Base-by-base conservation (phyloP, 1,140 invertebrate genomes). In the Bradynema listronoti region DNA sequence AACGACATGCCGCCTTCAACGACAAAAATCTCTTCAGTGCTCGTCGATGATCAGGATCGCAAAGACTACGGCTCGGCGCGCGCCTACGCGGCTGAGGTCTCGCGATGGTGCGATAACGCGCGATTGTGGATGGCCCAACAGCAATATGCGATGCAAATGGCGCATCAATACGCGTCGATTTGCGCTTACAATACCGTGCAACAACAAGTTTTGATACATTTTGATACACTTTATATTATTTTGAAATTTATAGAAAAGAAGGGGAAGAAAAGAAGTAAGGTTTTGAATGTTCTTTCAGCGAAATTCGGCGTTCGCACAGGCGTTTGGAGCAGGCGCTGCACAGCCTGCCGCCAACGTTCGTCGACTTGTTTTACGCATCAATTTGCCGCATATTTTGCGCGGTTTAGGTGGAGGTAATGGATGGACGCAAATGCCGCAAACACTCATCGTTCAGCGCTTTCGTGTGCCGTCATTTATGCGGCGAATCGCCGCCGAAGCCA, bases 41-140 rank as follows among this genome's bases (percentile, higher is more conserved):
- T n/a, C n/a, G n/a, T n/a, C n/a, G n/a, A n/a, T n/a, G n/a, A n/a
- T n/a, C n/a, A n/a, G n/a, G 47, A 50, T 25, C 47, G 27, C 4
- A 50, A 50, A 27, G 62, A 67, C 50, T 67, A 67, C 29, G 65
- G 68, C 11, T 56, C 66, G 9, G 66, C 65, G 6, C 52, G 50
- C 34, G 68, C 68, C 4, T 67, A 67, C 41, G 51, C 69, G 6
- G 70, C 69, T 19, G 65, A 68, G 39, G 58, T 67, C n/a, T 52
- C 47, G 30, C 51, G 64, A 41, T 67, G 65, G 65, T 16, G 27
- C 19, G 22, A 39, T 25, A 34, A 27, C 4, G 33, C 54, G 19
- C 54, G 16, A 5, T 41, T 16, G 3, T 63, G 61, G 63, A 58
- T 63, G 63, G 57, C 59, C 61, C 43, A 58, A 7, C 59, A 22